Percentiles rank a stretch among this genome's conserved stretches.
These are phyloP conservation scores for Lepilemur septentrionalis DNA, from an alignment of 2,797 vertebrate species.

Conservation along the genomic window DNA sequence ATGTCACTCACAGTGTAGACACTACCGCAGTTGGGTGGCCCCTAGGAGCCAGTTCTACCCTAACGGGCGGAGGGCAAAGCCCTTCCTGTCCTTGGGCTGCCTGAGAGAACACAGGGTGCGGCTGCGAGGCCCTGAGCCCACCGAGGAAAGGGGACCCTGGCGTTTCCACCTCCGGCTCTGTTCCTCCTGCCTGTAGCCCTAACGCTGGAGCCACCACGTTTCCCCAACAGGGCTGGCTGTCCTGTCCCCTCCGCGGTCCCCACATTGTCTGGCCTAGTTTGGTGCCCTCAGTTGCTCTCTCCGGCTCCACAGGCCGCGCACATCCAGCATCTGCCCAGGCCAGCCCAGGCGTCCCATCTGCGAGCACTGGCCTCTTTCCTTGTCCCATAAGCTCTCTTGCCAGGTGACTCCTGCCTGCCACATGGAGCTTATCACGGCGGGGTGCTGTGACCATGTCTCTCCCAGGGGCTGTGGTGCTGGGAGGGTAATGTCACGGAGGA, in stretches of 20 bases:
- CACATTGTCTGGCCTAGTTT: not conserved
- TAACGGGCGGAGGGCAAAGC: not conserved
- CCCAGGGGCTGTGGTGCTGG: fast-evolving
- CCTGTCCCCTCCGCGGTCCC: not conserved
- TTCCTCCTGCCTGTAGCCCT: not conserved
- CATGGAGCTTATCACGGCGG: not conserved
- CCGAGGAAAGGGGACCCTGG: fast-evolving
- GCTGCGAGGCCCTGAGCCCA: fast-evolving
- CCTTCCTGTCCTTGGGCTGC: not conserved
- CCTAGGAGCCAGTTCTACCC: not conserved
- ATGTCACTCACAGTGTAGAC: not conserved
- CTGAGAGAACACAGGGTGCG: not conserved
- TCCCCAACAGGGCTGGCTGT: not conserved
- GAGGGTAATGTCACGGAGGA: not conserved
- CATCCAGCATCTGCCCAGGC: too few species aligned
- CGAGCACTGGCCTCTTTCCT: not conserved
- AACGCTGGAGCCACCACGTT: fast-evolving
- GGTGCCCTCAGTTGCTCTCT: not conserved
- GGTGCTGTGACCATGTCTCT: too few species aligned
- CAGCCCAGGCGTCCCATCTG: not conserved
- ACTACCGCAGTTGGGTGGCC: not conserved
- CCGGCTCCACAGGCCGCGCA: not conserved
- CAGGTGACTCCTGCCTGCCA: not conserved
- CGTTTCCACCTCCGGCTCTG: not conserved
- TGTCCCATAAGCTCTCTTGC: not conserved